These are phyloP conservation scores for Heliconius melpomene DNA, from an alignment of 1,140 invertebrate genomes.

Conservation along the genomic window DNA sequence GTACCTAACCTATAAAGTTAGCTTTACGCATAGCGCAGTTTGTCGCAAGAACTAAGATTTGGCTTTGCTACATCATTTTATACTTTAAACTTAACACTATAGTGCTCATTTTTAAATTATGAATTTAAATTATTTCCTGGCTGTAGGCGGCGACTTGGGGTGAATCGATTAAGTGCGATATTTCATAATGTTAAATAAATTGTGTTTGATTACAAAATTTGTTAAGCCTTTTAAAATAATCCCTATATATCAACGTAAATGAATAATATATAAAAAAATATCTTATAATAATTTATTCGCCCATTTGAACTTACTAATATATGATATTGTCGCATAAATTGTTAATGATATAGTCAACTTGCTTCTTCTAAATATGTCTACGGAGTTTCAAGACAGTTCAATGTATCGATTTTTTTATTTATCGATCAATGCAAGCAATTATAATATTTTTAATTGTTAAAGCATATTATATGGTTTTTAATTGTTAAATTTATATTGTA, in stretches of 20 bases:
- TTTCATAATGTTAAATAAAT: slow-evolving; percentile 4
- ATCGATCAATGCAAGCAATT: too few species aligned
- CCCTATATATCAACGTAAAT: too few species aligned
- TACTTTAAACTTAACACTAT: background rate
- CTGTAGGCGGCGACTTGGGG: background rate
- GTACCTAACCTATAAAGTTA: background rate
- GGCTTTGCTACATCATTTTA: background rate
- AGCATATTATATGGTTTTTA: too few species aligned
- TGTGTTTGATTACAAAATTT: background rate
- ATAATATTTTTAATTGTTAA: too few species aligned
- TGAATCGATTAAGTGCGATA: slow-evolving; percentile 2
- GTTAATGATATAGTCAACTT: too few species aligned
- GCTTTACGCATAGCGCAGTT: slow-evolving; percentile 6
- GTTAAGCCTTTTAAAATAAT: background rate
- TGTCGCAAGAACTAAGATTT: background rate
- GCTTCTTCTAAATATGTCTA: too few species aligned
- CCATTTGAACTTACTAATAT: too few species aligned
- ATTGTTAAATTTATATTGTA: background rate
- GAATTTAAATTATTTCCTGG: background rate
- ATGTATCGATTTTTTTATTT: too few species aligned
- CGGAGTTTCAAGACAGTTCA: too few species aligned
- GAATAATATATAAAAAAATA: too few species aligned
- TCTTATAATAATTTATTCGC: too few species aligned
- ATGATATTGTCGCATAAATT: too few species aligned
- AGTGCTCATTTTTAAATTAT: background rate